Conservation (phyloP, 2,797 vertebrate genomes). For the Myripristis jacobus region DNA sequence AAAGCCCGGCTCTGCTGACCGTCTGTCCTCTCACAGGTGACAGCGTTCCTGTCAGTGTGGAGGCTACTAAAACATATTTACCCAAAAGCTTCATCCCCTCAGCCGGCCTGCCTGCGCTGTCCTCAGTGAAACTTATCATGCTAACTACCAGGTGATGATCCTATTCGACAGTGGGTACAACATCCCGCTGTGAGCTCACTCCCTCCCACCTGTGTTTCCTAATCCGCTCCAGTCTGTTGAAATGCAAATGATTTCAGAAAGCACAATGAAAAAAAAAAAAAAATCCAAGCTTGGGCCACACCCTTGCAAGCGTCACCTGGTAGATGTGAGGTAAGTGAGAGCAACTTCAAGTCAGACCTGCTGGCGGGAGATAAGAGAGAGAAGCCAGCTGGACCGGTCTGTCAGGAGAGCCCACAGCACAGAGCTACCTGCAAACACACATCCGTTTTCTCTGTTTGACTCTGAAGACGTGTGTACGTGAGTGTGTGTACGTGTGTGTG, state of each 20-base stretch:
- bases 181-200: background rate
- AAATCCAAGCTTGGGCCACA: slow-evolving; percentile 25
- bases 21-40: slow-evolving; percentile 5
- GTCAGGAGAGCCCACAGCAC: slow-evolving; percentile 50
- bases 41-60: slow-evolving; percentile 1
- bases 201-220: background rate
- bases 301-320: slow-evolving; percentile 59
- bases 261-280: slow-evolving; percentile 24
- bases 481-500: background rate
- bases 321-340: slow-evolving; percentile 63
- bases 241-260: slow-evolving; percentile 55
- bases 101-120: background rate
- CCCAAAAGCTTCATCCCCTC: slow-evolving; percentile 2
- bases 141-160: background rate
- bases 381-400: slow-evolving; percentile 71
- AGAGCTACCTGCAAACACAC: slow-evolving; percentile 54
- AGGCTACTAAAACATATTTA: slow-evolving; percentile 27
- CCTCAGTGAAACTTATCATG: slow-evolving; percentile 6
- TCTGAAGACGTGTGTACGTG: slow-evolving; percentile 3
- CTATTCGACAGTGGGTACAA: background rate
- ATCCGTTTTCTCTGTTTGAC: slow-evolving; percentile 52
- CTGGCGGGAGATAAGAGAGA: slow-evolving; percentile 64
- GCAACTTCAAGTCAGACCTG: slow-evolving; percentile 74
- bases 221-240: slow-evolving; percentile 30
- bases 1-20: slow-evolving; percentile 23